These are phyloP conservation scores for Cherax quadricarinatus DNA, from an alignment of 1,140 invertebrate species.

Conservation along the genomic window DNA sequence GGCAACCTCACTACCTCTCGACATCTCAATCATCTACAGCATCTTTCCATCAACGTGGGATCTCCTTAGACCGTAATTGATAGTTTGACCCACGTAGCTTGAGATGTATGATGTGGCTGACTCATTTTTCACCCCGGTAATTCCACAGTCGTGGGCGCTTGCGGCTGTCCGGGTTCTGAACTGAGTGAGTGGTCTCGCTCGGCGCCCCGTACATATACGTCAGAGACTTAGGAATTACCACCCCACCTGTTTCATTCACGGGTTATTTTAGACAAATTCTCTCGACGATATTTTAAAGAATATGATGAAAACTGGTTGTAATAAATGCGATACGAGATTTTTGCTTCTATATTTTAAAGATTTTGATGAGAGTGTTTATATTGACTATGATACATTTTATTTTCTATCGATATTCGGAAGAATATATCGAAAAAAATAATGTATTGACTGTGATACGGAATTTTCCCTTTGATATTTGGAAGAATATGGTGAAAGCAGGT, in stretches of 20 bases:
- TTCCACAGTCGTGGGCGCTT: conserved; percentile 24
- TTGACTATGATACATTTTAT: too few relatives aligned
- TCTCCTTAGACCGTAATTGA: conserved; percentile 32
- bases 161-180: conserved; percentile 20
- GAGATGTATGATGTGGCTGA: conserved; percentile 47
- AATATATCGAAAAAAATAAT: too few relatives aligned
- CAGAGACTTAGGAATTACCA: background rate
- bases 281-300: too few relatives aligned
- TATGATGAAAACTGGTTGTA: too few relatives aligned
- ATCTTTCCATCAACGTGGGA: conserved; percentile 38
- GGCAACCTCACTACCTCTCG: background rate
- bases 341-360: too few relatives aligned
- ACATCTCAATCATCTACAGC: conserved; percentile 4
- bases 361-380: too few relatives aligned
- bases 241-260: background rate
- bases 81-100: conserved; percentile 47
- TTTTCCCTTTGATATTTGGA: background rate
- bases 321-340: too few relatives aligned
- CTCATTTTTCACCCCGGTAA: conserved; percentile 52
- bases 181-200: background rate
- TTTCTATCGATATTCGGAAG: too few relatives aligned
- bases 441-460: too few relatives aligned
- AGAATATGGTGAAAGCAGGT: background rate
- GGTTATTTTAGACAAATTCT: background rate
- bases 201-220: background rate